phyloP scores from a whole-genome alignment of 2,888 invertebrate species.

The Sycophila texana region DNA sequence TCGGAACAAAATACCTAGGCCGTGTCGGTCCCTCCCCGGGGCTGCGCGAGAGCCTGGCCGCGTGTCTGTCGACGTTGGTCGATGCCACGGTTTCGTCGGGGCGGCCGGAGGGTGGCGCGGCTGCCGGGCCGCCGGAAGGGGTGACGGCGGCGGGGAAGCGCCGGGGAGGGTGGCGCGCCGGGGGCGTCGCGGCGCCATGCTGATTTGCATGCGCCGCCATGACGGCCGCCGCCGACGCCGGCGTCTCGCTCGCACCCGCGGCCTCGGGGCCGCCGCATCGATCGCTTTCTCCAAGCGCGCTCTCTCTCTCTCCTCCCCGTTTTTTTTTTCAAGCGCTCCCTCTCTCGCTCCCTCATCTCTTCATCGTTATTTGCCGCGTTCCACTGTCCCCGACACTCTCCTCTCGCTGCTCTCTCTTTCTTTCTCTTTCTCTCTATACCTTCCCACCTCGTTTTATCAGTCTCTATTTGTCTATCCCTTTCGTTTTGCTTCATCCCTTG shows the following conservation, averaged over 20 bases:
- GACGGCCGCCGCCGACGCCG: slow-evolving; percentile 73
- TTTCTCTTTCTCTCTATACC: slow-evolving; percentile 41
- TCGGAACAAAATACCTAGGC: slow-evolving; percentile 67
- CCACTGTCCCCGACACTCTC: slow-evolving; percentile 55
- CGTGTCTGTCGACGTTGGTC: slow-evolving; percentile 67
- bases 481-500: slow-evolving; percentile 51
- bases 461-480: slow-evolving; percentile 55
- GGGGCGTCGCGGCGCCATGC: slow-evolving; percentile 79
- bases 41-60: slow-evolving; percentile 59
- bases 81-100: slow-evolving; percentile 71
- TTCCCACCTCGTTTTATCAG: slow-evolving; percentile 51
- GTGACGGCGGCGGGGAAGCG: slow-evolving; percentile 54
- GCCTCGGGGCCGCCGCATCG: slow-evolving; percentile 74
- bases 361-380: slow-evolving; percentile 69
- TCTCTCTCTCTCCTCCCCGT: slow-evolving; percentile 62
- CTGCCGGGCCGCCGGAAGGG: not conserved
- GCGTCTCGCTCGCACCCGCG: slow-evolving; percentile 52
- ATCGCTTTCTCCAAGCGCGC: slow-evolving; percentile 73
- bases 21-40: slow-evolving; percentile 61
- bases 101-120: slow-evolving; percentile 56
- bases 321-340: slow-evolving; percentile 59
- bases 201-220: slow-evolving; percentile 82
- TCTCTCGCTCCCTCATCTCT: slow-evolving; percentile 55
- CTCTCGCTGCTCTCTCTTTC: slow-evolving; percentile 50
- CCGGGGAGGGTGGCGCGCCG: slow-evolving; percentile 61